These are phyloP conservation scores for Cyphomyrus discorhynchus DNA, from an alignment of 2,113 vertebrate genomes.

Conservation along the genomic window DNA sequence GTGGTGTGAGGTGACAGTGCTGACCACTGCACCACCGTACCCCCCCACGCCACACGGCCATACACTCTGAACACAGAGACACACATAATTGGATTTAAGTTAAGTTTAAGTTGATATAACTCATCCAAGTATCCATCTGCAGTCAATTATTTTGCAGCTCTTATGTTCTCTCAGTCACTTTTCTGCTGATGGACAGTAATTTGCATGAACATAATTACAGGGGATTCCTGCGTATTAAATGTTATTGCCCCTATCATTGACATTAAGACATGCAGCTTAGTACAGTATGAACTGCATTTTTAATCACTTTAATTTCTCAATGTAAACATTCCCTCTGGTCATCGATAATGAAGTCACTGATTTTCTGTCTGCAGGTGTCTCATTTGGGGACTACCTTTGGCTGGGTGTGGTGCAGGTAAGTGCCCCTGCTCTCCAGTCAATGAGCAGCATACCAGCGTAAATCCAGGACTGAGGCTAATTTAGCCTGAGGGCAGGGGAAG, in stretches of 20 bases:
- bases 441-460: not conserved
- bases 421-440: not conserved
- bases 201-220: not conserved
- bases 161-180: not conserved
- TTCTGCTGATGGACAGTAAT: not conserved
- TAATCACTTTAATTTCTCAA: not conserved
- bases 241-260: not conserved
- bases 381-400: not conserved
- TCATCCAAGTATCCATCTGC: not conserved
- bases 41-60: too few species aligned
- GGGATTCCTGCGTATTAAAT: not conserved
- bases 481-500: not conserved
- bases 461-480: not conserved
- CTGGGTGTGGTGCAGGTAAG: not conserved
- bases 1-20: too few species aligned
- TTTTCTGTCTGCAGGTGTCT: not conserved
- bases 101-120: not conserved
- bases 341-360: not conserved
- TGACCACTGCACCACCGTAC: not conserved
- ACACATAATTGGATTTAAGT: not conserved
- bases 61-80: not conserved
- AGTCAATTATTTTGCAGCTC: not conserved
- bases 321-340: not conserved
- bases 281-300: not conserved
- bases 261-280: not conserved